Evolutionary conservation across 2,113 vertebrate genomes (phyloP).

Genomic region (Ptychochromis oligacanthus): DNA sequence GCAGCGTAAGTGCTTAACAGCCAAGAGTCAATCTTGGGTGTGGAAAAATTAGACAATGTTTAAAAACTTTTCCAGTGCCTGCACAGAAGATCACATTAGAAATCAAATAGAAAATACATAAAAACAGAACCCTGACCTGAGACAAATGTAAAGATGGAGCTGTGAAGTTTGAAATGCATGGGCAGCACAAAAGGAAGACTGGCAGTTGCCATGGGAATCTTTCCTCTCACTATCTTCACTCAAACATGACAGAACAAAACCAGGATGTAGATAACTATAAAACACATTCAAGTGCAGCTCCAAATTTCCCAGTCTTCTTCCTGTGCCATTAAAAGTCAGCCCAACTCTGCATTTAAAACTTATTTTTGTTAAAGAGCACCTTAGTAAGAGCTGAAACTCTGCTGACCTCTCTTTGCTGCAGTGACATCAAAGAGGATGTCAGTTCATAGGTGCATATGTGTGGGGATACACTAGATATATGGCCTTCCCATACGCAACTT

Average conservation of each 20-base stretch:
- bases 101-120: rapidly evolving
- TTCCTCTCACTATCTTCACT: neutral
- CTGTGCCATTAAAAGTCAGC: no score
- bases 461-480: no score
- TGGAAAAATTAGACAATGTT: neutral
- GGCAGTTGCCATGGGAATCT: neutral
- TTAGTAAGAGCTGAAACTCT: no score
- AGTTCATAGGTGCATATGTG: no score
- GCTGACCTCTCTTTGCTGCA: no score
- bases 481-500: no score
- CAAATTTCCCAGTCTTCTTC: no score
- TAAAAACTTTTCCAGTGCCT: neutral
- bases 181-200: neutral
- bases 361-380: no score
- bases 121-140: neutral
- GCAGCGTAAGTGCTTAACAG: neutral
- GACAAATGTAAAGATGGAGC: neutral
- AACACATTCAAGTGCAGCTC: no score
- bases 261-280: neutral
- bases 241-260: neutral
- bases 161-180: neutral
- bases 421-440: no score
- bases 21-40: neutral
- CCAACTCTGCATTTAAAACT: no score
- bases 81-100: neutral